Evolutionary conservation across 64 coral and sea anemone species (phyloP).

Genomic region (Trachythela sp.): DNA sequence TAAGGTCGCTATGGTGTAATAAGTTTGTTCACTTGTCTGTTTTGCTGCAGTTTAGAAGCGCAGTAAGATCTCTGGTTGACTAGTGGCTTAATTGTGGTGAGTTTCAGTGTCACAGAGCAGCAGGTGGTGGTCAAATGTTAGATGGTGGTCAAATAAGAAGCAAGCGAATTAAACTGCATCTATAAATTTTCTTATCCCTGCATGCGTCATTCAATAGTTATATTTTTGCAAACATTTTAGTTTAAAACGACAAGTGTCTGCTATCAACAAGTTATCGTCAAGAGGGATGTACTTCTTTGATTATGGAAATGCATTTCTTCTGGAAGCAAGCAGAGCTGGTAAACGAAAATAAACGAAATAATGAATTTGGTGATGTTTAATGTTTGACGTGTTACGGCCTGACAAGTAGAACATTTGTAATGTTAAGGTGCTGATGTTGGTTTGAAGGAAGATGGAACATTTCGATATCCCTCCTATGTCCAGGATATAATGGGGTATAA

Average conservation of each 20-base stretch:
- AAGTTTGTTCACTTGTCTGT: not conserved
- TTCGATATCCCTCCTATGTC: conserved; percentile 84
- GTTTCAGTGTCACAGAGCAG: no score
- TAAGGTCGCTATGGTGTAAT: not conserved
- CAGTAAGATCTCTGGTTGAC: no score
- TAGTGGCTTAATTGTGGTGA: no score
- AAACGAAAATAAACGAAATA: not conserved
- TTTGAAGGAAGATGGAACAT: conserved; percentile 68
- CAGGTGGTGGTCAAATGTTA: no score
- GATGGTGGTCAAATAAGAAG: no score
- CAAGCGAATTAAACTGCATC: no score
- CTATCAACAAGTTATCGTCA: conserved; percentile 63
- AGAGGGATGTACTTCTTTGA: conserved; percentile 96
- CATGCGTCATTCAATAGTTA: not conserved
- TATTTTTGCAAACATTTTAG: conserved; percentile 26
- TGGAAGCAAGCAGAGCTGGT: conserved; percentile 93
- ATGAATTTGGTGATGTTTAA: not conserved
- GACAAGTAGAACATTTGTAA: not conserved
- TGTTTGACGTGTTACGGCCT: not conserved
- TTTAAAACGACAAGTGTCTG: conserved; percentile 76
- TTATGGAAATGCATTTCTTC: conserved; percentile 95
- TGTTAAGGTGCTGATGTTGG: conserved; percentile 68
- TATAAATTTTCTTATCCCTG: not conserved
- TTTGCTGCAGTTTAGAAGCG: no score
- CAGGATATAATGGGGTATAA: conserved; percentile 92